Conservation (phyloP, 2,888 invertebrate genomes). For the Drosophila ustulata region DNA sequence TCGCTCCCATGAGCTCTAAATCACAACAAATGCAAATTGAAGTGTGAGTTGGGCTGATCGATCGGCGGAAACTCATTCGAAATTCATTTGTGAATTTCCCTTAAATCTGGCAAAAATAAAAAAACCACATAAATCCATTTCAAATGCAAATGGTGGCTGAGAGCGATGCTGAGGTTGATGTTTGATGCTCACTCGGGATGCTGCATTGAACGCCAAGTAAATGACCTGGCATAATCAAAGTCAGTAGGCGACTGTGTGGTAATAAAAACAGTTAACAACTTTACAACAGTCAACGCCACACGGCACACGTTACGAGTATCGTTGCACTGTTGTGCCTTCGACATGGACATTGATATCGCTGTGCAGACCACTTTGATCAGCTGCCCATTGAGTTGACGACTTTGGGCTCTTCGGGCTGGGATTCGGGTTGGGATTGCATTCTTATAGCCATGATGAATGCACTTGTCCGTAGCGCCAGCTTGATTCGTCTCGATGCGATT, state of each 20-base stretch:
- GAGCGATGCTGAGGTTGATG: not conserved
- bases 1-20: conserved; percentile 35
- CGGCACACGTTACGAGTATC: conserved; percentile 29
- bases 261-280: conserved; percentile 74
- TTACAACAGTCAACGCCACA: conserved; percentile 59
- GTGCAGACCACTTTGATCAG: conserved; percentile 8
- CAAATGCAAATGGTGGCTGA: conserved; percentile 1
- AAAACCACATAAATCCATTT: not conserved
- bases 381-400: conserved; percentile 19
- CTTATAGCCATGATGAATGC: conserved; percentile 12
- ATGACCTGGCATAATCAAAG: conserved; percentile 34
- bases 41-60: not conserved
- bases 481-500: not conserved
- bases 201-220: conserved; percentile 22
- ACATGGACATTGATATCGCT: conserved; percentile 26
- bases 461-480: not conserved
- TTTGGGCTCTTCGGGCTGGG: not conserved
- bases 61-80: conserved; percentile 24
- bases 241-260: conserved; percentile 55
- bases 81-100: conserved; percentile 26
- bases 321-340: conserved; percentile 6
- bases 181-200: not conserved
- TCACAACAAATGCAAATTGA: conserved; percentile 1
- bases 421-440: conserved; percentile 4
- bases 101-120: conserved; percentile 12